phyloP scores from a whole-genome alignment of 1,140 invertebrate genomes.

The Drosophila simulans region DNA sequence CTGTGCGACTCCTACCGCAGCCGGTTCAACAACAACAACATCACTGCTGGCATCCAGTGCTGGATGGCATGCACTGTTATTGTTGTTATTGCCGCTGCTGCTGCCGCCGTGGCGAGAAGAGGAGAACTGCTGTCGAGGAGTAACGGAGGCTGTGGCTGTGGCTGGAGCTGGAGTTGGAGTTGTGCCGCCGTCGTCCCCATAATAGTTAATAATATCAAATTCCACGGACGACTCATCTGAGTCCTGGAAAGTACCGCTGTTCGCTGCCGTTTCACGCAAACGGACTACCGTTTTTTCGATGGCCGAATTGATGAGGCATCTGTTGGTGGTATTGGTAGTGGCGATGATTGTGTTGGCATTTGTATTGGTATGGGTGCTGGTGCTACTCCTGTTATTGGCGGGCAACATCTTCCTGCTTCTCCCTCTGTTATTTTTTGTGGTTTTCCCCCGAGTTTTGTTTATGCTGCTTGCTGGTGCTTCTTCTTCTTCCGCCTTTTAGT shows the following conservation, averaged over 20 bases:
- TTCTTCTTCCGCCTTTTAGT: conserved; percentile 28
- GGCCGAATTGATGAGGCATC: conserved; percentile 50
- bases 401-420: conserved; percentile 49
- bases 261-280: conserved; percentile 14
- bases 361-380: neutral
- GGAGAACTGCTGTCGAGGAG: conserved; percentile 13
- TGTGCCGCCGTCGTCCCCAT: conserved; percentile 39
- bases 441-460: conserved; percentile 52
- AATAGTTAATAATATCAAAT: conserved; percentile 71
- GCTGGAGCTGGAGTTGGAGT: neutral
- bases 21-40: conserved; percentile 48
- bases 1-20: neutral
- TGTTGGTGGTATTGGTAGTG: conserved; percentile 48
- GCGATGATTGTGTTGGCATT: conserved; percentile 18
- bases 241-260: conserved; percentile 1
- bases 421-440: conserved; percentile 44
- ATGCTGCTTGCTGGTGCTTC: conserved; percentile 59
- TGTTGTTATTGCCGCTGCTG: conserved; percentile 40
- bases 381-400: conserved; percentile 7
- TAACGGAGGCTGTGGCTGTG: conserved; percentile 17
- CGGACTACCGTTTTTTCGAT: conserved; percentile 47
- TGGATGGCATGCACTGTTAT: conserved; percentile 27
- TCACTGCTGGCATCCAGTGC: conserved; percentile 29
- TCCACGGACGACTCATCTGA: conserved; percentile 55
- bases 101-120: conserved; percentile 39